Evolutionary conservation across 2,888 invertebrate species (phyloP).

Genomic region (Pachycephus smyrnensis): DNA sequence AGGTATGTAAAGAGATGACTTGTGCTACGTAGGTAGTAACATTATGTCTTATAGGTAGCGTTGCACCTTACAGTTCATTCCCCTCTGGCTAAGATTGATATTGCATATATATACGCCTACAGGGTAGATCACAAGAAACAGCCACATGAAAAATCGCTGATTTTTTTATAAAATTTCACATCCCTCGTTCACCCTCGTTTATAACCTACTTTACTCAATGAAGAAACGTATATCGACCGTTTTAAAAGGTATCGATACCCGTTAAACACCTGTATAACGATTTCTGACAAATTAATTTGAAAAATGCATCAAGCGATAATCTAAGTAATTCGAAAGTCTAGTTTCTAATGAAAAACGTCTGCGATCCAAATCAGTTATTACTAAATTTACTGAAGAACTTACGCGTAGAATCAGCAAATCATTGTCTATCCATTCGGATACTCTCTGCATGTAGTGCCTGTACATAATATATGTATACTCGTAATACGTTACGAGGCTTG

Average conservation of each 20-base stretch:
- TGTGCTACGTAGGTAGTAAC: not conserved
- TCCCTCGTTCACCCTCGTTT: not conserved
- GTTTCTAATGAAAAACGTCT: no score
- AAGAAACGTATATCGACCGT: no score
- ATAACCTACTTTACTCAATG: no score
- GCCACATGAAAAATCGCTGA: not conserved
- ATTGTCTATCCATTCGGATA: no score
- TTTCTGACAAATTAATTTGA: not conserved
- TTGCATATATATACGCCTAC: not conserved
- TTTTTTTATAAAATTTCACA: not conserved
- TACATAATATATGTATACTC: not conserved
- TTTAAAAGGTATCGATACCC: not conserved
- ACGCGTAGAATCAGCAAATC: no score
- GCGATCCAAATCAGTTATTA: no score
- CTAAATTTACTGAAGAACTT: no score
- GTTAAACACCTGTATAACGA: not conserved
- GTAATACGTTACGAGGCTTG: not conserved
- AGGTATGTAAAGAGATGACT: not conserved
- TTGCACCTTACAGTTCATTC: conserved; percentile 17
- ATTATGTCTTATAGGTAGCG: not conserved
- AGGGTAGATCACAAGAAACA: not conserved
- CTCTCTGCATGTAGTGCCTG: no score
- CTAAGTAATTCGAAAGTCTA: no score
- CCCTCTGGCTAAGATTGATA: conserved; percentile 13
- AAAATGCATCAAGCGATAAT: no score